Evolutionary conservation across 92 coral and sea anemone genomes (phyloP), one percentile per base, ranked within the genome.

Genomic region (Anthopleura xanthogrammica): DNA sequence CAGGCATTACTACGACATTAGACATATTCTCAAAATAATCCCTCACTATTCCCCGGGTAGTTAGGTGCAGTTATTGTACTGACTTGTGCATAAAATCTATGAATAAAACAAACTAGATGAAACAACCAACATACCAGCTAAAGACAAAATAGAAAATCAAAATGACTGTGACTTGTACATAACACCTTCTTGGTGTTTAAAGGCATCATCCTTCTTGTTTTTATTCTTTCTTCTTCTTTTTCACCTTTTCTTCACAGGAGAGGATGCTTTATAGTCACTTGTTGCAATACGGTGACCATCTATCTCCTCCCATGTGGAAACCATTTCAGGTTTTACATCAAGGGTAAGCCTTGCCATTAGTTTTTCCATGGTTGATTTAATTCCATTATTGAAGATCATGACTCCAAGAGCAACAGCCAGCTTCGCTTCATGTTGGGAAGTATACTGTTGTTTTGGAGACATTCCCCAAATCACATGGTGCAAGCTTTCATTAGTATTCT

Each of bases 401-500:
- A 83, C 87, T 5, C 83, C 91, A 41, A 88, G 83, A 50, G 41
- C 19, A 48, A 82, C 68, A 16, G 88, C 91, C 50, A 88, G 52
- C 41, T 66, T 85, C 19, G 72, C 68, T 56, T 89, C 86, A 13
- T 50, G 71, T 2, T 79, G 87, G 41, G 88, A 90, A 16, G 46
- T 86, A 75, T 83, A 86, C 66, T 78, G 83, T 3, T 87, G 84
- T 77, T 87, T 87, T 9, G 87, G 81, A 10, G 90, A 84, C 43
- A 87, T 58, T 13, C 83, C 70, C 90, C 87, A 87, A 77, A 87
- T 87, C n/a, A 87, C 87, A 36, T 87, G 90, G 58, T 87, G 90
- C 20, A 90, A 83, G 22, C 84, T 65, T 82, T 89, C 92, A 75
- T 86, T 89, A 1, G 78, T 58, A 56, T 89, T 89, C 60, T 89